These are phyloP conservation scores for Epizoanthus scotinus DNA, from an alignment of 92 coral and sea anemone genomes.

Conservation along the genomic window DNA sequence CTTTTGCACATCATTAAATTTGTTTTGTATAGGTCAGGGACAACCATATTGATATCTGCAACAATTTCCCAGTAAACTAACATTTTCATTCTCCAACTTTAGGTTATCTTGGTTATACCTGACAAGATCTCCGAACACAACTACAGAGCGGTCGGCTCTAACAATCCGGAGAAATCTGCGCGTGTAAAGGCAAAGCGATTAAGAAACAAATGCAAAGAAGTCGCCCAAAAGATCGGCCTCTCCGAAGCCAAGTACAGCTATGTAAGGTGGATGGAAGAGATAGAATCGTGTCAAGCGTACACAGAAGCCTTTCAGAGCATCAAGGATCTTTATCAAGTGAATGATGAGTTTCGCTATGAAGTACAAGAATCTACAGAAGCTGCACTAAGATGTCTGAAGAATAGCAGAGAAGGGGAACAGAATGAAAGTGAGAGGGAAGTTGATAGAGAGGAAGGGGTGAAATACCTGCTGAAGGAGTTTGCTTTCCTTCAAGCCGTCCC, in stretches of 20 bases:
- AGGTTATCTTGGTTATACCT: conserved; percentile 74
- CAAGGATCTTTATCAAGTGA: conserved; percentile 61
- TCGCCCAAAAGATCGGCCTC: conserved; percentile 46
- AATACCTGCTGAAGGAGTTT: conserved; percentile 71
- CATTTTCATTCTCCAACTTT: not conserved
- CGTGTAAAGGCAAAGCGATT: conserved; percentile 64
- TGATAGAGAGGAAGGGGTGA: conserved; percentile 78
- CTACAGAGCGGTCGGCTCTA: conserved; percentile 75
- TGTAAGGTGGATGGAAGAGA: conserved; percentile 74
- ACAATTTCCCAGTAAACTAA: not conserved
- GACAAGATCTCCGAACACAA: conserved; percentile 82
- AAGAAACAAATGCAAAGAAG: conserved; percentile 78
- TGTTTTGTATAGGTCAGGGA: too few species aligned
- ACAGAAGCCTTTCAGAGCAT: conserved; percentile 50
- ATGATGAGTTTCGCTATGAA: conserved; percentile 66
- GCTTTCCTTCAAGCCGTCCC: conserved; percentile 70
- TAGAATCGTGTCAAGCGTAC: conserved; percentile 67
- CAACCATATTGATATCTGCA: too few species aligned
- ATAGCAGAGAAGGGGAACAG: conserved; percentile 35
- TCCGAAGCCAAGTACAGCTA: conserved; percentile 39
- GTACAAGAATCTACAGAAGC: conserved; percentile 60
- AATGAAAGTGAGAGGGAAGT: conserved; percentile 10
- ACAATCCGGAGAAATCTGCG: conserved; percentile 80
- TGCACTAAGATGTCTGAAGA: conserved; percentile 63
- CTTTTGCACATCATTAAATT: too few species aligned